These are phyloP conservation scores for Gallinago jamesoni DNA, from an alignment of 2,113 vertebrate species.

Conservation along the genomic window DNA sequence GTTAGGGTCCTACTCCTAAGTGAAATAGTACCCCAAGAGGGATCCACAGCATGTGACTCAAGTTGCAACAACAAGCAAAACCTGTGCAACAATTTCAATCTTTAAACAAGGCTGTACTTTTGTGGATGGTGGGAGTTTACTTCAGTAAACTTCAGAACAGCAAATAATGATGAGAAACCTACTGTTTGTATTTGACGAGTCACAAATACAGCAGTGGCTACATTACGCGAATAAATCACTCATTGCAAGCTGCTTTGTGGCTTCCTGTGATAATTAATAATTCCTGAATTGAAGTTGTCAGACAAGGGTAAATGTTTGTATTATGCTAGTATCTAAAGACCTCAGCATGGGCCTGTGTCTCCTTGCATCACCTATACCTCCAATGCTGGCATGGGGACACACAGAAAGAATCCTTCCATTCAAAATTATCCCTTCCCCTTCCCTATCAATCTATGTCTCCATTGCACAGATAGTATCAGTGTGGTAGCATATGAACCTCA, in stretches of 20 bases:
- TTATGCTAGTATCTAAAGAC: not conserved
- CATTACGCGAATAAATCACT: not conserved
- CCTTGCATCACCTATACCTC: not conserved
- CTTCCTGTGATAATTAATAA: not conserved
- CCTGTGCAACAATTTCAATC: not conserved
- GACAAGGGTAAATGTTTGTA: not conserved
- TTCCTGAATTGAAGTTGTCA: not conserved
- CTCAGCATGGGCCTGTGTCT: rapidly evolving
- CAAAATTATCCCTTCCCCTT: not conserved
- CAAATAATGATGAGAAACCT: not conserved
- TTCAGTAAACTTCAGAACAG: not conserved
- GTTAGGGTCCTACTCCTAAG: not conserved
- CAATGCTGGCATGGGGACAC: not conserved
- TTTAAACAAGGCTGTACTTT: not conserved
- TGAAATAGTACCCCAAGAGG: not conserved
- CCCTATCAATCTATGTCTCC: not conserved
- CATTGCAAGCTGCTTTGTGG: not conserved
- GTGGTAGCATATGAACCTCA: not conserved
- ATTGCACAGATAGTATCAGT: not conserved
- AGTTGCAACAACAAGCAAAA: not conserved
- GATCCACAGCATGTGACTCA: not conserved
- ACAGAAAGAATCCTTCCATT: not conserved
- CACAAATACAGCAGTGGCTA: not conserved
- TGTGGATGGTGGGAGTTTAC: not conserved
- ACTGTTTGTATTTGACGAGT: not conserved